Conservation (phyloP, 1,140 invertebrate species). For the Lasioglossum baleicum region DNA sequence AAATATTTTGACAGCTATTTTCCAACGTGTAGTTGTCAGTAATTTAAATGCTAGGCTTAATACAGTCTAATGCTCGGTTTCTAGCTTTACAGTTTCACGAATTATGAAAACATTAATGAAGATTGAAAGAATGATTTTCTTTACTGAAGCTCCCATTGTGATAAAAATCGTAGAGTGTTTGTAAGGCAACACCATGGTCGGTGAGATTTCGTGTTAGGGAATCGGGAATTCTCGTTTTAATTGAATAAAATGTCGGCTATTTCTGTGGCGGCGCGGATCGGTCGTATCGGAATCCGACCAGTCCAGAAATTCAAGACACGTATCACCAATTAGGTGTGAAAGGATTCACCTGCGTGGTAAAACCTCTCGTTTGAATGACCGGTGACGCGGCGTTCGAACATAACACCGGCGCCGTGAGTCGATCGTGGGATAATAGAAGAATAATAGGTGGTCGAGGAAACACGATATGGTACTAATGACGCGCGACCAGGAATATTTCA, state of each 20-base stretch:
- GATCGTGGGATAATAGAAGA: conserved; percentile 44
- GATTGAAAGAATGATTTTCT: too few relatives aligned
- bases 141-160: too few relatives aligned
- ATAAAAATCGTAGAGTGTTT: too few relatives aligned
- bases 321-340: conserved; percentile 36
- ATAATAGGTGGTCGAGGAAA: conserved; percentile 35
- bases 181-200: too few relatives aligned
- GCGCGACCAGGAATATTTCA: conserved; percentile 27
- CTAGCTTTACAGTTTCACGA: too few relatives aligned
- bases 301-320: neutral
- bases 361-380: conserved; percentile 3
- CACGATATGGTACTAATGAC: conserved; percentile 45
- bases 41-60: too few relatives aligned
- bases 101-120: too few relatives aligned
- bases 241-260: neutral
- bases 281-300: neutral
- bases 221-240: too few relatives aligned
- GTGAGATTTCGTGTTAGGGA: too few relatives aligned
- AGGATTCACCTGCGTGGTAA: conserved; percentile 7
- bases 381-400: neutral
- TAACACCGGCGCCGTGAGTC: conserved; percentile 5
- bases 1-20: too few relatives aligned
- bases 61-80: too few relatives aligned
- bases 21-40: too few relatives aligned
- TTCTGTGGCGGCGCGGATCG: neutral